These are phyloP conservation scores for Microctenopoma stevenorrisi DNA, from an alignment of 2,797 vertebrate species.

Conservation along the genomic window DNA sequence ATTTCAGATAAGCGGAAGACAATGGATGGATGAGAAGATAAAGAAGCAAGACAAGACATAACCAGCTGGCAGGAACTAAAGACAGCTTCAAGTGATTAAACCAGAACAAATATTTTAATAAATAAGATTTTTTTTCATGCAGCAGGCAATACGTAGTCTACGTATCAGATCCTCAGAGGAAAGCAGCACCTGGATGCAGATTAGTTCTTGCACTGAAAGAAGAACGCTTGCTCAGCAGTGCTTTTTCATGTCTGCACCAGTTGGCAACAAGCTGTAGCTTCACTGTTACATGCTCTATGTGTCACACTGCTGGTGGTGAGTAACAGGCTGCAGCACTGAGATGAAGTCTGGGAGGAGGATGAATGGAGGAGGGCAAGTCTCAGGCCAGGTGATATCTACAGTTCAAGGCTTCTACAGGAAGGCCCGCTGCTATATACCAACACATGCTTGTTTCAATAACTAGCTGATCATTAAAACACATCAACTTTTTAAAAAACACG, in stretches of 20 bases:
- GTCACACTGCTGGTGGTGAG: constrained; percentile 25
- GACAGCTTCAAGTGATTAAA: not conserved
- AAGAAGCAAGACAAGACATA: not conserved
- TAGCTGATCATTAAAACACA: constrained; percentile 22
- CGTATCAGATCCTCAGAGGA: not conserved
- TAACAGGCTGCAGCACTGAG: constrained; percentile 47
- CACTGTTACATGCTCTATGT: constrained; percentile 52
- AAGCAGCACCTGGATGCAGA: constrained; percentile 43
- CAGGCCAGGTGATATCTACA: constrained; percentile 27
- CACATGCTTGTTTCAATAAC: constrained; percentile 49
- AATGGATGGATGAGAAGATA: not conserved
- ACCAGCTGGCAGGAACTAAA: not conserved
- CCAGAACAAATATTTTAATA: not conserved
- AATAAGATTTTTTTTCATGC: constrained; percentile 3
- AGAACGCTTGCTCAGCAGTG: constrained; percentile 24
- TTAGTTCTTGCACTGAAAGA: constrained; percentile 11
- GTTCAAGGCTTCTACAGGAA: constrained; percentile 17
- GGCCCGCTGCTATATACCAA: constrained; percentile 25
- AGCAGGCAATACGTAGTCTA: constrained; percentile 35
- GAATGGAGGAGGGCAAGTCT: not conserved
- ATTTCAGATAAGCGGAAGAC: too few relatives aligned
- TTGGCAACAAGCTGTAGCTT: constrained; percentile 27
- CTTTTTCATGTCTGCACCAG: constrained; percentile 15
- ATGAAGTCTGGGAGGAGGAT: constrained; percentile 29
- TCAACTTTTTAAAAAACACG: constrained; percentile 1